These are phyloP conservation scores for Myiotriccus ornatus DNA, from an alignment of 2,797 vertebrate genomes.

Conservation along the genomic window DNA sequence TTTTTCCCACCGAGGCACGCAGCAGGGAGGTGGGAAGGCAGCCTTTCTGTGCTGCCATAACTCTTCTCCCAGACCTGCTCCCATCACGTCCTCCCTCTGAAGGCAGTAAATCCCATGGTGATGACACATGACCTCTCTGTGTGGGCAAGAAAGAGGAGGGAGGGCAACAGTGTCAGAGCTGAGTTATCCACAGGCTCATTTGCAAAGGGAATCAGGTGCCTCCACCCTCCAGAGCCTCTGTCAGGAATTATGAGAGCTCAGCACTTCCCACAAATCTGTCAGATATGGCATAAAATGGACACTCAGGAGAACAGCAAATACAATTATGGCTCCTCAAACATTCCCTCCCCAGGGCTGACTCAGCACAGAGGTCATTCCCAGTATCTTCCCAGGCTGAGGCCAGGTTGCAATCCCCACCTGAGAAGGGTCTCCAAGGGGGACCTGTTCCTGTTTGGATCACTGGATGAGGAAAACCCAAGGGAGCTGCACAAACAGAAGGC, in stretches of 20 bases:
- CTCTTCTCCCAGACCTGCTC: not conserved
- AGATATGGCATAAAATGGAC: accelerated
- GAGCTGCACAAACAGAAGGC: not conserved
- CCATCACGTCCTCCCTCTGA: not conserved
- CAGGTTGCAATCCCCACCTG: not conserved
- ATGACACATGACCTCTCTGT: not conserved
- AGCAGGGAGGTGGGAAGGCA: not conserved
- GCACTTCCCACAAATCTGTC: not conserved
- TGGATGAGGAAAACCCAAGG: not conserved
- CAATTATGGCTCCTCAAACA: not conserved
- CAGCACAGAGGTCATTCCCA: not conserved
- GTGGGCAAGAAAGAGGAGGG: not conserved
- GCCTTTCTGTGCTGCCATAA: not conserved
- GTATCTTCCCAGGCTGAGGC: not conserved
- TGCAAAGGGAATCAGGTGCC: not conserved
- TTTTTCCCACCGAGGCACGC: accelerated
- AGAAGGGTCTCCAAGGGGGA: not conserved
- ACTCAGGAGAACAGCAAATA: not conserved
- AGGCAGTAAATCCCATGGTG: constrained; percentile 13
- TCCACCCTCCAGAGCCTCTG: not conserved
- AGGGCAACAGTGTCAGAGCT: not conserved
- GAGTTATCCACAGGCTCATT: not conserved
- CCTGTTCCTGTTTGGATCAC: not conserved
- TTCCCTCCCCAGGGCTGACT: not conserved
- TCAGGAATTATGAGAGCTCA: not conserved